Base-by-base conservation (phyloP, 2,797 vertebrate genomes). In the Coendou prehensilis region DNA sequence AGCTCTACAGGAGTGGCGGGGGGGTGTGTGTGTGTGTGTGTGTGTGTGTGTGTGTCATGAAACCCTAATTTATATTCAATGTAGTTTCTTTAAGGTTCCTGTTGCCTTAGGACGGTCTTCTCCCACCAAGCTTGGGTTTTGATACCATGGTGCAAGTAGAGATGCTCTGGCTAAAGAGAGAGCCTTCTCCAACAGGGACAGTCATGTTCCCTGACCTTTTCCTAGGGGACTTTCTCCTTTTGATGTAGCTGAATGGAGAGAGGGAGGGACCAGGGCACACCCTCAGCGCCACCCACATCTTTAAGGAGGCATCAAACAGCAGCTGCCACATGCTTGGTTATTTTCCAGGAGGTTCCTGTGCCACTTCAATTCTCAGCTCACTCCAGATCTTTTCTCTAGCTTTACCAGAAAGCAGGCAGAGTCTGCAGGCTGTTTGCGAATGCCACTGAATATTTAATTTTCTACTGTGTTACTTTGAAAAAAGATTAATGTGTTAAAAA, bases 381-480 rank as follows among this genome's bases (percentile, higher is more conserved):
- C 33, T 75, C 64, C 2, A 80, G 30, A 67, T 22, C 73, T 78
- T 47, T 67, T 95, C 69, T 86, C 61, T 1, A 1, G 22, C 20
- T 76, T 87, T 22, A 33, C 41, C 1, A 22, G 20, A 73, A 63
- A 84, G 45, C 64, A 23, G 89, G 92, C 83, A 89, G 14, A 56
- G n/a, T 59, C 1, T 26, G 5, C 18, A 78, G 64, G 45, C 71
- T 76, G 17, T 71, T 26, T 41, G 56, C 61, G 59, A 79, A 89
- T 10, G 79, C 5, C 57, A 33, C 5, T 30, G 50, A 84, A 81
- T 20, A 83, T 59, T 78, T 89, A 80, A 87, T 56, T 87, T 96
- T 90, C 50, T 79, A 47, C 3, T 81, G 14, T 82, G 61, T 90
- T 79, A 52, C 23, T 87, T 85, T 56, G 15, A 95, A 97, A 94